A percentile compares a stretch with the other conserved stretches of the same genome.
Conservation (phyloP, 2,113 vertebrate genomes). For the Chloebia gouldiae region DNA sequence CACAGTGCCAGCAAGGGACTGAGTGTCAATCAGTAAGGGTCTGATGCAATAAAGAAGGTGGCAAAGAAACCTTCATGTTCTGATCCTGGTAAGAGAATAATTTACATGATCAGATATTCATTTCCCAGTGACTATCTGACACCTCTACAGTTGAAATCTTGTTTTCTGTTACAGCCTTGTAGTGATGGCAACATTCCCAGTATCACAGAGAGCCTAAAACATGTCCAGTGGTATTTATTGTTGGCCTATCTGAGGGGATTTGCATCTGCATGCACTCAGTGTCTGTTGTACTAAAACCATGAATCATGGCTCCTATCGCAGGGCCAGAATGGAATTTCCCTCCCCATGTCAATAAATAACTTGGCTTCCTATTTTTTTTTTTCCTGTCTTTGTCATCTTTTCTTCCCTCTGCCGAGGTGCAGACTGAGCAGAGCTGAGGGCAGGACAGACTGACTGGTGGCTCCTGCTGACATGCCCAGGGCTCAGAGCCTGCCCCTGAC, state of each 20-base stretch:
- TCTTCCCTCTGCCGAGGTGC: not conserved
- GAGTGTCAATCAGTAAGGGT: not conserved
- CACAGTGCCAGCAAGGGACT: not conserved
- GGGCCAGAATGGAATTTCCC: conserved; percentile 12
- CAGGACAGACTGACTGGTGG: not conserved
- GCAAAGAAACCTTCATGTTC: not conserved
- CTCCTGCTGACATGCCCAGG: not conserved
- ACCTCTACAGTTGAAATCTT: not conserved
- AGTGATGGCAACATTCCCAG: conserved; percentile 18
- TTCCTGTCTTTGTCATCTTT: not conserved
- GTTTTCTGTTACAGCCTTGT: not conserved
- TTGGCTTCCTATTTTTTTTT: conserved; percentile 14
- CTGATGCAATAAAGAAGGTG: not conserved
- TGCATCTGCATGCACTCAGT: conserved; percentile 12
- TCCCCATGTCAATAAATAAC: not conserved
- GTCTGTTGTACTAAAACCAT: not conserved
- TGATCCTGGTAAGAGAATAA: not conserved
- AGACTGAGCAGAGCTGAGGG: not conserved
- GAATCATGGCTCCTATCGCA: conserved; percentile 4
- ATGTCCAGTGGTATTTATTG: not conserved
- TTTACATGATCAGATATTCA: not conserved
- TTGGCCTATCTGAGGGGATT: not conserved
- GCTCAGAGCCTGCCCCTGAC: not conserved
- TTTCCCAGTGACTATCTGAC: not conserved
- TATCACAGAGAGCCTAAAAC: not conserved